Conservation (phyloP, 35 echinoderm and acorn worm genomes). For the Antedon bifida region DNA sequence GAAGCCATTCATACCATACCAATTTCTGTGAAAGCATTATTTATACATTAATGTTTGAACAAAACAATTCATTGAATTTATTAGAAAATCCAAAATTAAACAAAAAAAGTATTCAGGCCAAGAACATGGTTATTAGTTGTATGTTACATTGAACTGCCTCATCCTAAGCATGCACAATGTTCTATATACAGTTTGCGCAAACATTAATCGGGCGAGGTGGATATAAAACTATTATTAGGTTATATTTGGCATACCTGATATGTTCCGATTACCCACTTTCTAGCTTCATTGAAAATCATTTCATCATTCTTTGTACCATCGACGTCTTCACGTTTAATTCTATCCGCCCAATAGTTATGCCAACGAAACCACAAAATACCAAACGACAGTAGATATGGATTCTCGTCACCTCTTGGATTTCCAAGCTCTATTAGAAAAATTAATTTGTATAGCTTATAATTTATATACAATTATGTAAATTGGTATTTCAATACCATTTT, state of each 20-base stretch:
- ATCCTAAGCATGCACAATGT: too few relatives aligned
- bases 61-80: too few relatives aligned
- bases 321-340: slow-evolving; percentile 4
- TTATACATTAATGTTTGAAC: too few relatives aligned
- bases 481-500: too few relatives aligned
- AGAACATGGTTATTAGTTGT: neutral
- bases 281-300: slow-evolving; percentile 71
- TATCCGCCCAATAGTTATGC: slow-evolving; percentile 83
- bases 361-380: slow-evolving; percentile 90
- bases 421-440: slow-evolving; percentile 56
- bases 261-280: slow-evolving; percentile 95
- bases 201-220: too few relatives aligned
- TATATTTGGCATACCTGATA: slow-evolving; percentile 51
- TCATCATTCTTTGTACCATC: slow-evolving; percentile 61
- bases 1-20: slow-evolving; percentile 84
- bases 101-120: neutral
- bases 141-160: neutral
- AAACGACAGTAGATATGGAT: slow-evolving; percentile 83
- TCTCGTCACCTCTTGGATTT: slow-evolving; percentile 90
- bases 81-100: too few relatives aligned
- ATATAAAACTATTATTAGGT: too few relatives aligned
- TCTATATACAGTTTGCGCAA: too few relatives aligned
- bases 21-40: slow-evolving; percentile 43
- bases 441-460: neutral
- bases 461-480: too few relatives aligned